These are phyloP conservation scores for Stichodactyla helianthus DNA, from an alignment of 64 coral and sea anemone genomes.

Conservation along the genomic window DNA sequence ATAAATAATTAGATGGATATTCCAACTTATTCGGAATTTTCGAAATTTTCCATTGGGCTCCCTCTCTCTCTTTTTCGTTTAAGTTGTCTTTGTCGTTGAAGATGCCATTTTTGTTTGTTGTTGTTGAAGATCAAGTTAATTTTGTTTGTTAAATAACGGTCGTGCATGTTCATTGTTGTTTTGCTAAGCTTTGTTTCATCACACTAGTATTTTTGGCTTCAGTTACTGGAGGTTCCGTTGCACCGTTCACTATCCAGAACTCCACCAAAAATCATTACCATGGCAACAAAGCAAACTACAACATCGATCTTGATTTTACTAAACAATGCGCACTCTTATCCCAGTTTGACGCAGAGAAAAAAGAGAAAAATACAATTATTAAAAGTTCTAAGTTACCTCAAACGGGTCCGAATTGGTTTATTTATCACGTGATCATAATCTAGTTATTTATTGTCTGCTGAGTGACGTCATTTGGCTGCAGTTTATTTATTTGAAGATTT, in stretches of 20 bases:
- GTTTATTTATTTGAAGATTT: neutral
- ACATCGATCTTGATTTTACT: too few relatives aligned
- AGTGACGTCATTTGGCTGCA: neutral
- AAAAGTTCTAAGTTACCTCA: neutral
- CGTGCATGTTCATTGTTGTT: neutral
- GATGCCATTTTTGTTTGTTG: too few relatives aligned
- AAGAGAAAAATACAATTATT: neutral
- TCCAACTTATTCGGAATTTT: neutral
- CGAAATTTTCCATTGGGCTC: neutral
- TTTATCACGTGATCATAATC: neutral
- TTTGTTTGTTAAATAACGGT: too few relatives aligned
- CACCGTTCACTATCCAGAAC: too few relatives aligned
- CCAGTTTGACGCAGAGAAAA: too few relatives aligned
- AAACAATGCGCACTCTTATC: too few relatives aligned
- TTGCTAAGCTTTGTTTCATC: neutral
- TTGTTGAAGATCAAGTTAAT: too few relatives aligned
- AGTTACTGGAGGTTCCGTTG: too few relatives aligned
- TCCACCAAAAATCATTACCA: too few relatives aligned
- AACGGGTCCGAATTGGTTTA: neutral
- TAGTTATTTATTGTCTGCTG: neutral
- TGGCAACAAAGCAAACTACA: too few relatives aligned
- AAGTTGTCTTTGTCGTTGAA: neutral
- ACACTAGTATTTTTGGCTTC: too few relatives aligned
- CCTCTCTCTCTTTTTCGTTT: neutral
- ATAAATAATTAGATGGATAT: neutral